Percentiles rank a stretch among this genome's conserved stretches.
Conservation (phyloP, 2,888 invertebrate species). For the Drosophila robusta region DNA sequence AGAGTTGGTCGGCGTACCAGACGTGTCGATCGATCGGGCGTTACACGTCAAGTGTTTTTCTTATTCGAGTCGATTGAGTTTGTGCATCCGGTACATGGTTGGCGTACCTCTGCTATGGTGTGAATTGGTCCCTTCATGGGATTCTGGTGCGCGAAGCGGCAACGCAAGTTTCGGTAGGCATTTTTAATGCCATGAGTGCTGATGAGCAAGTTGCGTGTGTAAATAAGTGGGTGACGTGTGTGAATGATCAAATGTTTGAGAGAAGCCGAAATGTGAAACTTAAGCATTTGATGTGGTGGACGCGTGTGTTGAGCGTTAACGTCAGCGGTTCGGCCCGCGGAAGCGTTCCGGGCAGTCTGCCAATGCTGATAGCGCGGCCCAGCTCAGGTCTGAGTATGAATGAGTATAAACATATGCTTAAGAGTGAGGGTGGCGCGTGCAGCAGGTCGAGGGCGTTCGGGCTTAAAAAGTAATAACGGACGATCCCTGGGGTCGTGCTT, state of each 20-base stretch:
- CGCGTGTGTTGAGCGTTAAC: slow-evolving; percentile 6
- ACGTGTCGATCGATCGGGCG: no score
- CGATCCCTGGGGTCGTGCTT: slow-evolving; percentile 8
- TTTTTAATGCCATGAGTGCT: background rate
- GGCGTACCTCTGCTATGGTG: no score
- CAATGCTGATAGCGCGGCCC: slow-evolving; percentile 4
- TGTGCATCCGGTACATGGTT: no score
- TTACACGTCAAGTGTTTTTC: no score
- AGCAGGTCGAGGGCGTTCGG: slow-evolving; percentile 7
- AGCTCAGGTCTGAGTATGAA: slow-evolving; percentile 7
- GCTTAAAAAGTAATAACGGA: background rate
- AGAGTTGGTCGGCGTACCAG: no score
- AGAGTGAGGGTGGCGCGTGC: no score
- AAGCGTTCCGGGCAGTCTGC: slow-evolving; percentile 11
- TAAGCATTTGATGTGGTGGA: slow-evolving; percentile 19
- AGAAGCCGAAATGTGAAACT: slow-evolving; percentile 3
- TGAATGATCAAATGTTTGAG: slow-evolving; percentile 1
- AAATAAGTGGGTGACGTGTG: slow-evolving; percentile 6
- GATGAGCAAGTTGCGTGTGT: slow-evolving; percentile 15
- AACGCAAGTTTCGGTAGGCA: background rate
- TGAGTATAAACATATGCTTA: slow-evolving; percentile 11
- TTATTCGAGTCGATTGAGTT: no score
- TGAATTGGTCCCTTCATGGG: no score
- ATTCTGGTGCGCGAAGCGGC: no score
- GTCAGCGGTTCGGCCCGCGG: background rate